phyloP scores from a whole-genome alignment of 2,113 vertebrate species.

The Oncorhynchus nerka region DNA sequence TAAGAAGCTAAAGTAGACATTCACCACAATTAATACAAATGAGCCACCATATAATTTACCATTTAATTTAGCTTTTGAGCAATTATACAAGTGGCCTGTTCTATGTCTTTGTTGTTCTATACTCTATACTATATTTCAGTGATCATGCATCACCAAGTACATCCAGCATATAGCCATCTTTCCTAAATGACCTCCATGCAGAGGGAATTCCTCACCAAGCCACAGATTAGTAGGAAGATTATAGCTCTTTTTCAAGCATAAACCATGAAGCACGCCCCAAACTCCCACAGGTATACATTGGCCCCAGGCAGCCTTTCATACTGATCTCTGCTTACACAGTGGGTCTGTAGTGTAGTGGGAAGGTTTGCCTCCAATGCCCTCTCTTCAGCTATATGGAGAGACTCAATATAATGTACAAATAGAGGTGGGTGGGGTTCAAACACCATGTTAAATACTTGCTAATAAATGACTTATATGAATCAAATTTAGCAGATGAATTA shows the following conservation, averaged over 20 bases:
- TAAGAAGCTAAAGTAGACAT: too few relatives aligned
- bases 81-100: too few relatives aligned
- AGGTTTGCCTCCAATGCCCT: constrained; percentile 31
- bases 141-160: not conserved
- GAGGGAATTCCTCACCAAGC: constrained; percentile 60
- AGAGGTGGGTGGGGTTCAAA: not conserved
- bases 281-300: constrained; percentile 61
- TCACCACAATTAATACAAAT: too few relatives aligned
- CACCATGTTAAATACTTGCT: too few relatives aligned
- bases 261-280: constrained; percentile 57
- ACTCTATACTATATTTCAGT: not conserved
- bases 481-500: too few relatives aligned
- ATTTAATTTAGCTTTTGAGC: too few relatives aligned
- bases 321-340: constrained; percentile 61
- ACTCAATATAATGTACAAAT: constrained; percentile 37
- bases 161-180: not conserved
- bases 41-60: too few relatives aligned
- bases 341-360: constrained; percentile 36
- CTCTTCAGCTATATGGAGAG: not conserved
- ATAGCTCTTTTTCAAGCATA: constrained; percentile 6
- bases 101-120: too few relatives aligned
- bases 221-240: constrained; percentile 64
- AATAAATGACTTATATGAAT: too few relatives aligned
- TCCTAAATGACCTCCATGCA: constrained; percentile 10
- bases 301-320: constrained; percentile 60